A percentile compares a stretch with the other conserved stretches of the same genome.
These are phyloP conservation scores for Megaceryle maxima DNA, from an alignment of 2,113 vertebrate genomes.

Conservation along the genomic window DNA sequence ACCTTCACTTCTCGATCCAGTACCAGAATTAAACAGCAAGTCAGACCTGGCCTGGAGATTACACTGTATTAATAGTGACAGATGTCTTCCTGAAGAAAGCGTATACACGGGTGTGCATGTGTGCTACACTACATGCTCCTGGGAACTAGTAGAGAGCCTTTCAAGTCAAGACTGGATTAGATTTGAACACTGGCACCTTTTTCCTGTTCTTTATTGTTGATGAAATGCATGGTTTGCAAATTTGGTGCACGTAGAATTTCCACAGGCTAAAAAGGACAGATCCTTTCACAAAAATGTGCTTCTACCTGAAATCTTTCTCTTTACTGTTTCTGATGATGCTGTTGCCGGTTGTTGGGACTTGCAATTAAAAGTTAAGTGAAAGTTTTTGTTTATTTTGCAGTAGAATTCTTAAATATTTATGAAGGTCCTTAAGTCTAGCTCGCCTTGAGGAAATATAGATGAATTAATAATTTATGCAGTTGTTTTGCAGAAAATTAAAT, in stretches of 20 bases:
- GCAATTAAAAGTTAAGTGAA: constrained; percentile 81
- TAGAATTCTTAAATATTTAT: constrained; percentile 81
- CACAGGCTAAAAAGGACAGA: neutral
- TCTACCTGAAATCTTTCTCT: neutral
- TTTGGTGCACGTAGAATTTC: neutral
- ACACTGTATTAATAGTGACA: fast-evolving
- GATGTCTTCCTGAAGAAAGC: neutral
- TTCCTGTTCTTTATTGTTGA: neutral
- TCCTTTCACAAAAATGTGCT: neutral
- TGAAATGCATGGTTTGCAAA: neutral
- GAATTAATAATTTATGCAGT: constrained; percentile 81
- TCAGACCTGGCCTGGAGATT: neutral
- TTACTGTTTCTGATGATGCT: neutral
- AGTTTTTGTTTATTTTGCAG: constrained; percentile 82
- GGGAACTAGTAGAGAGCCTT: neutral
- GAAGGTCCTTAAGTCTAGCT: constrained; percentile 75
- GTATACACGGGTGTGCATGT: neutral
- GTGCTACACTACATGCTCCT: neutral
- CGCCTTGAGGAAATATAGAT: constrained; percentile 79
- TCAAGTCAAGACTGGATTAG: neutral
- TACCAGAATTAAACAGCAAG: neutral
- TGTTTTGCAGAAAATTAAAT: constrained; percentile 85
- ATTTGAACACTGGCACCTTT: neutral
- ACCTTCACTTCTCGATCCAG: neutral
- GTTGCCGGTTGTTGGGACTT: constrained; percentile 48